Conservation (phyloP, 2,888 invertebrate species). For the Caenorhabditis plicata region DNA sequence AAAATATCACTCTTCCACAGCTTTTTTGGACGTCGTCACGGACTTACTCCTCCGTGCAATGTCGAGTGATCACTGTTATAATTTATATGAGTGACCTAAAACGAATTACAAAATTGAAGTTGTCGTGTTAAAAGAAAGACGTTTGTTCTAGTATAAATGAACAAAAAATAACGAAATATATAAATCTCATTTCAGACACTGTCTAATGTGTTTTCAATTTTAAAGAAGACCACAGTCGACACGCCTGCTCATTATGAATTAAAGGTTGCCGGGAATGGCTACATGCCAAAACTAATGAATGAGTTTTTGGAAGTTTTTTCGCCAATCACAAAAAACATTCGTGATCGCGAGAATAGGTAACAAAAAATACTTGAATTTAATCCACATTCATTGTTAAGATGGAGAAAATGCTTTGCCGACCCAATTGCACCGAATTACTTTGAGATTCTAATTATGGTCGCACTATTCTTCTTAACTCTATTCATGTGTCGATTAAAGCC, state of each 20-base stretch:
- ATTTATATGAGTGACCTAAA: too few species aligned
- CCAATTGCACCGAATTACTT: slow-evolving; percentile 52
- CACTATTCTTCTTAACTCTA: slow-evolving; percentile 35
- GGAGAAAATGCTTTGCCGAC: slow-evolving; percentile 52
- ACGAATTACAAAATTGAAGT: too few species aligned
- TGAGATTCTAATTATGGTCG: slow-evolving; percentile 40
- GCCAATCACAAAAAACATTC: slow-evolving; percentile 40
- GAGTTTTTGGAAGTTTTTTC: slow-evolving; percentile 45
- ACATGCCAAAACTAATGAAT: slow-evolving; percentile 33
- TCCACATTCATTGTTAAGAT: too few species aligned
- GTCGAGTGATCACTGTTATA: too few species aligned
- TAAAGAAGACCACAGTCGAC: slow-evolving; percentile 33
- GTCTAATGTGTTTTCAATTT: slow-evolving; percentile 21
- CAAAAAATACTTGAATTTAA: too few species aligned
- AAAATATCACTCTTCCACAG: too few species aligned
- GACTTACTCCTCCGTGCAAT: too few species aligned
- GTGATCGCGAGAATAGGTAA: slow-evolving; percentile 33
- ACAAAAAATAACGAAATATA: background rate
- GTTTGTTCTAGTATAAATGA: background rate
- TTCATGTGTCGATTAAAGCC: slow-evolving; percentile 44
- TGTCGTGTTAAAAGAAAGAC: too few species aligned
- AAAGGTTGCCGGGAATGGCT: slow-evolving; percentile 41
- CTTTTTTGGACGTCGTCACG: too few species aligned
- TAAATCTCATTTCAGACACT: slow-evolving; percentile 17
- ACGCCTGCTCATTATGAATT: slow-evolving; percentile 38